Evolutionary conservation across 2,113 vertebrate species (phyloP).

Genomic region (Odocoileus virginianus): DNA sequence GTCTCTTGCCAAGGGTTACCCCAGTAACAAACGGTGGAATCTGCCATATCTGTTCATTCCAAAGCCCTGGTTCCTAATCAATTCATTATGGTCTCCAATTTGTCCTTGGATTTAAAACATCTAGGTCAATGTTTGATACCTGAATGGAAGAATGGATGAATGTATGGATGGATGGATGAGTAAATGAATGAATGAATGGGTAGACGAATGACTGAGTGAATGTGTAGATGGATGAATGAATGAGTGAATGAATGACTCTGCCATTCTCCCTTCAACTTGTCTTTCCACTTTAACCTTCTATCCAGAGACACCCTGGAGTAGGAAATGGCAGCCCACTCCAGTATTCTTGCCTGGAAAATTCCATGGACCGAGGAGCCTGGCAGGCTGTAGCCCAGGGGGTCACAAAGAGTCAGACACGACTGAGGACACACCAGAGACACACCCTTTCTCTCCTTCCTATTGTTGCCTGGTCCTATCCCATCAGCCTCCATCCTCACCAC

Average conservation of each 20-base stretch:
- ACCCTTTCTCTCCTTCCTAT: neutral
- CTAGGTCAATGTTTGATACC: too few relatives aligned
- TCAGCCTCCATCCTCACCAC: neutral
- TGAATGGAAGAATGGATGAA: neutral
- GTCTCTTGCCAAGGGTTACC: neutral
- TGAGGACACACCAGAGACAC: neutral
- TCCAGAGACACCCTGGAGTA: neutral
- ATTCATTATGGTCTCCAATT: accelerated
- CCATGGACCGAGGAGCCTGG: neutral
- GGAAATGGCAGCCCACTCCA: neutral
- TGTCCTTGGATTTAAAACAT: neutral
- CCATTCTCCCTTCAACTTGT: too few relatives aligned
- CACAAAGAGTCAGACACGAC: neutral
- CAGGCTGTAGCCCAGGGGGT: neutral
- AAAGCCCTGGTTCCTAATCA: neutral
- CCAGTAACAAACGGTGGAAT: too few relatives aligned
- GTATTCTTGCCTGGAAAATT: neutral
- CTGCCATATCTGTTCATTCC: accelerated
- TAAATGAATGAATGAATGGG: neutral
- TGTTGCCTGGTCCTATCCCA: neutral
- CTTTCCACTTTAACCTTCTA: neutral
- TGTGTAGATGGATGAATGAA: neutral
- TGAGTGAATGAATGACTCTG: neutral
- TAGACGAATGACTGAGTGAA: neutral
- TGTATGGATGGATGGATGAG: neutral